These are phyloP conservation scores for Troilus luridus DNA, from an alignment of 2,888 invertebrate genomes.

Conservation along the genomic window DNA sequence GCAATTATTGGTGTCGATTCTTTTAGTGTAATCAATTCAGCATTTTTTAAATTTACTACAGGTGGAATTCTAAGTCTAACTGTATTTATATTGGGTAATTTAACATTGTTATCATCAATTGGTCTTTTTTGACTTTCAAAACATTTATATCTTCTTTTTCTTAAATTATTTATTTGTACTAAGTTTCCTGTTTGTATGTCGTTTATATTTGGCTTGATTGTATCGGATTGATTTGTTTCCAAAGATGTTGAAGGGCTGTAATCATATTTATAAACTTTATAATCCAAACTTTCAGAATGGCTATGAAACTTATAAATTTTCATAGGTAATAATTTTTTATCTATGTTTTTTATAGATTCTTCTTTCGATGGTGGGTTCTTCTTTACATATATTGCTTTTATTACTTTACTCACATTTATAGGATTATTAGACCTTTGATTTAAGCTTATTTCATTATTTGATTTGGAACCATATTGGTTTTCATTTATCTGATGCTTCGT, in stretches of 20 bases:
- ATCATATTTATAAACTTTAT: neutral
- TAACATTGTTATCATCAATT: neutral
- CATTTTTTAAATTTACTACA: neutral
- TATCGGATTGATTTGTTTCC: neutral
- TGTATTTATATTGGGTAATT: neutral
- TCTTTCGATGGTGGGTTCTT: neutral
- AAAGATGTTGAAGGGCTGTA: neutral
- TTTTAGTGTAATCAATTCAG: neutral
- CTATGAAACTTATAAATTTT: slow-evolving; percentile 22
- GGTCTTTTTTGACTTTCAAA: neutral
- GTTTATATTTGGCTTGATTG: neutral
- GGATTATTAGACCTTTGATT: neutral
- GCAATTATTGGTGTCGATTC: neutral
- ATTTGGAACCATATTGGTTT: neutral
- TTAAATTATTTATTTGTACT: neutral
- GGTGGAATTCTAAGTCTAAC: neutral
- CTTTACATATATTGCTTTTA: neutral
- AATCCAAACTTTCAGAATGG: neutral
- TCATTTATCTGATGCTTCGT: neutral
- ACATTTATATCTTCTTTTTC: neutral
- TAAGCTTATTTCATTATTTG: neutral
- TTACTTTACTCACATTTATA: neutral
- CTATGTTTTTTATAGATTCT: neutral
- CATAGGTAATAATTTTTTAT: neutral
- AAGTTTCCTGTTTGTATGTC: neutral